Evolutionary conservation across 2,797 vertebrate genomes (phyloP).

Genomic region (Falco novaeseelandiae): DNA sequence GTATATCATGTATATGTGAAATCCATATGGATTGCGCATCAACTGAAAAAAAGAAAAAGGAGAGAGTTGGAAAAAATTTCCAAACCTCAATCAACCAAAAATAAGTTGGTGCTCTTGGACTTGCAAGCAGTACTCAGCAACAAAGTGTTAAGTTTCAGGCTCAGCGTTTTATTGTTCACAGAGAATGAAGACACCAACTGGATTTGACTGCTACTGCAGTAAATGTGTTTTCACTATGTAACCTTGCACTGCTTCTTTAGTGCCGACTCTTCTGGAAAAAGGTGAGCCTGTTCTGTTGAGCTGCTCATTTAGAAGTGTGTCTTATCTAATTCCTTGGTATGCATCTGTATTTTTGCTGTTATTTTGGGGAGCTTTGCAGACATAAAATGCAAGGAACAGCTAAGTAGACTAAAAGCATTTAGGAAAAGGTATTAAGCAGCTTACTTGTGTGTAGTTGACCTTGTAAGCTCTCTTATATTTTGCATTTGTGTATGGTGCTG

Average conservation of each 20-base stretch:
- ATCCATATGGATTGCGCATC: background rate
- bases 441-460: conserved; percentile 37
- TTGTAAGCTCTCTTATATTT: background rate
- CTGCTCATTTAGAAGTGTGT: background rate
- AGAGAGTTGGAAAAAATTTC: background rate
- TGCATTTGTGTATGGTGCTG: background rate
- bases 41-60: background rate
- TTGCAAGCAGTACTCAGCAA: background rate
- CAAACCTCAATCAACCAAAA: background rate
- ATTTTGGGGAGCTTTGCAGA: background rate
- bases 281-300: background rate
- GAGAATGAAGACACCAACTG: conserved; percentile 45
- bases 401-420: conserved; percentile 15
- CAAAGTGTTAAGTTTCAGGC: conserved; percentile 53
- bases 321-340: background rate
- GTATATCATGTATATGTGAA: too few relatives aligned
- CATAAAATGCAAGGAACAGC: background rate
- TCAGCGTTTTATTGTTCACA: conserved; percentile 10
- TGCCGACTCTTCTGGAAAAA: conserved; percentile 30
- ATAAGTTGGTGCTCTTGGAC: accelerated
- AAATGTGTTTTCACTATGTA: background rate
- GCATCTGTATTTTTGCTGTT: background rate
- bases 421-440: conserved; percentile 5
- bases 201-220: conserved; percentile 29
- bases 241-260: conserved; percentile 47